These are phyloP conservation scores for Encarsia formosa DNA, from an alignment of 2,888 invertebrate species.

Conservation along the genomic window DNA sequence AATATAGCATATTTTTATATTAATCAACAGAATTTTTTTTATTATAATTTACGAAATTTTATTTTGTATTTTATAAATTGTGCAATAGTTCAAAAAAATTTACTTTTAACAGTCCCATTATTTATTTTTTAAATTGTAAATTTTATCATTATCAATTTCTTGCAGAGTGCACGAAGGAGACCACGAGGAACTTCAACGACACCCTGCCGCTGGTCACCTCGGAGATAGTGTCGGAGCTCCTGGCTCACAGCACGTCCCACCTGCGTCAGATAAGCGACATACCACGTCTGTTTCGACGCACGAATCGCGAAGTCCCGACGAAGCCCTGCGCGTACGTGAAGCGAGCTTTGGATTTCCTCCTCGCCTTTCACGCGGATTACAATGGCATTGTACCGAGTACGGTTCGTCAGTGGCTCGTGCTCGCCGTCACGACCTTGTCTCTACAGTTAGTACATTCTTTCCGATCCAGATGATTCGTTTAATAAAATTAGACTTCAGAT, in stretches of 20 bases:
- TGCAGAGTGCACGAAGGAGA: conserved; percentile 35
- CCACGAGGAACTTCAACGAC: conserved; percentile 30
- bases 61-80: no score
- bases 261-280: conserved; percentile 86
- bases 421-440: conserved; percentile 52
- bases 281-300: conserved; percentile 86
- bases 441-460: conserved; percentile 50
- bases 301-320: conserved; percentile 81
- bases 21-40: no score
- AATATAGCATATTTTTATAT: no score
- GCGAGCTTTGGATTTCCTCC: conserved; percentile 60
- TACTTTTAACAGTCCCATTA: no score
- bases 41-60: no score
- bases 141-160: no score
- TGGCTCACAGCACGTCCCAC: conserved; percentile 55
- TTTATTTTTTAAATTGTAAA: no score
- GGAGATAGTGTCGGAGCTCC: conserved; percentile 48
- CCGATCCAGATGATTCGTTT: background rate
- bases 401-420: conserved; percentile 49
- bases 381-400: conserved; percentile 46
- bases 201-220: conserved; percentile 45
- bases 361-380: conserved; percentile 58
- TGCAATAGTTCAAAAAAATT: no score
- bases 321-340: conserved; percentile 79
- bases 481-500: no score